A percentile compares a stretch with the other conserved stretches of the same genome.
Conservation (phyloP, 2,113 vertebrate genomes). For the Pteruthius melanotis region DNA sequence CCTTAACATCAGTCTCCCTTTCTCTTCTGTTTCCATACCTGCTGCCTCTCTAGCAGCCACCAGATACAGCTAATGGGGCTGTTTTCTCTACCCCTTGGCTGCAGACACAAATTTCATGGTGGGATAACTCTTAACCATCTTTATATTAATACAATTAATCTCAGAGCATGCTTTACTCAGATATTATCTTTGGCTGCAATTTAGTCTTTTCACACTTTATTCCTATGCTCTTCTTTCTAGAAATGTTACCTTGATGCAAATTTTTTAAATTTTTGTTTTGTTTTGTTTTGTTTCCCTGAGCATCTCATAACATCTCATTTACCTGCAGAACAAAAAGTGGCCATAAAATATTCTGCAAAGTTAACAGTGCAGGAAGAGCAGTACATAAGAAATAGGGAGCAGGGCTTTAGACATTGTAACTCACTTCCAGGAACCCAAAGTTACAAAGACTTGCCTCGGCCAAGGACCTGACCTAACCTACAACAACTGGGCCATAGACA, state of each 20-base stretch:
- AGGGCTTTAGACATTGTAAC: background rate
- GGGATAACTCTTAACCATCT: background rate
- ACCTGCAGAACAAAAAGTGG: background rate
- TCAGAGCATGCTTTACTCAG: background rate
- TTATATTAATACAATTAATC: background rate
- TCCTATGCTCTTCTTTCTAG: background rate
- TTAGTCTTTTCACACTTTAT: background rate
- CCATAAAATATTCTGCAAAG: background rate
- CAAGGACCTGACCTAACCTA: background rate
- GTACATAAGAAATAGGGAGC: background rate
- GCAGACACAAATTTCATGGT: background rate
- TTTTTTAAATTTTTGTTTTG: no score
- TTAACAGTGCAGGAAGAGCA: background rate
- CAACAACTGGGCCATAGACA: background rate
- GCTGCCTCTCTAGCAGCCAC: background rate
- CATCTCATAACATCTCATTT: background rate
- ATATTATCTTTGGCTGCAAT: background rate
- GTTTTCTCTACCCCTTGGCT: background rate
- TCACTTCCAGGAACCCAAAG: background rate
- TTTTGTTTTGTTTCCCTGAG: background rate
- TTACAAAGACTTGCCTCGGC: background rate
- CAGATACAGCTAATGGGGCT: background rate
- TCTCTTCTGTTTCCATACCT: background rate
- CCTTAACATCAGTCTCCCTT: background rate
- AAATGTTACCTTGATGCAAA: background rate